phyloP scores from a whole-genome alignment of 2,113 vertebrate genomes.

The Corythornis madagascariensis region DNA sequence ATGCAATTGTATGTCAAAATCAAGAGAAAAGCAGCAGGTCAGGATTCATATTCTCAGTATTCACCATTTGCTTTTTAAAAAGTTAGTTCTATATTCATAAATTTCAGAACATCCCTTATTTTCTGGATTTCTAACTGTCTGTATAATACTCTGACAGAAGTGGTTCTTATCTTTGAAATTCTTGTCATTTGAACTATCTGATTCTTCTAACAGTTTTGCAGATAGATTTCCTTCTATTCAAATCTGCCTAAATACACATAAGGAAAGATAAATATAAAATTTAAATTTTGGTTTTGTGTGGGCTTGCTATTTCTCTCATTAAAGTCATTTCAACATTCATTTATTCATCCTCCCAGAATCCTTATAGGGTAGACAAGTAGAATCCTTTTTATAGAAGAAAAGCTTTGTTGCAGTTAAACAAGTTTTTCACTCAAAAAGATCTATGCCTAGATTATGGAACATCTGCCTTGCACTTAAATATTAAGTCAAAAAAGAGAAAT shows the following conservation, averaged over 20 bases:
- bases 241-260: not conserved
- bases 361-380: not conserved
- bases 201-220: slow-evolving; percentile 9
- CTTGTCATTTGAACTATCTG: not conserved
- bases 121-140: not conserved
- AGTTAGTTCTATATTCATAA: not conserved
- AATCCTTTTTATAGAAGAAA: not conserved
- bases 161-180: not conserved
- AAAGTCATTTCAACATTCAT: not conserved
- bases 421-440: not conserved
- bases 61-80: not conserved
- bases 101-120: not conserved
- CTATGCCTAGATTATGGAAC: not conserved
- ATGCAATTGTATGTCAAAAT: not conserved
- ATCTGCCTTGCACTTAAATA: not conserved
- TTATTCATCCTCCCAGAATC: slow-evolving; percentile 17
- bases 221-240: not conserved
- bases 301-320: not conserved
- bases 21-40: not conserved
- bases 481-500: not conserved
- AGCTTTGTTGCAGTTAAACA: not conserved
- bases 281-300: not conserved
- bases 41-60: not conserved
- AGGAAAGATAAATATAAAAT: slow-evolving; percentile 21
- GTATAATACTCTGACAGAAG: not conserved